Conservation (phyloP, 2,888 invertebrate species). For the Cheilosia urbana region DNA sequence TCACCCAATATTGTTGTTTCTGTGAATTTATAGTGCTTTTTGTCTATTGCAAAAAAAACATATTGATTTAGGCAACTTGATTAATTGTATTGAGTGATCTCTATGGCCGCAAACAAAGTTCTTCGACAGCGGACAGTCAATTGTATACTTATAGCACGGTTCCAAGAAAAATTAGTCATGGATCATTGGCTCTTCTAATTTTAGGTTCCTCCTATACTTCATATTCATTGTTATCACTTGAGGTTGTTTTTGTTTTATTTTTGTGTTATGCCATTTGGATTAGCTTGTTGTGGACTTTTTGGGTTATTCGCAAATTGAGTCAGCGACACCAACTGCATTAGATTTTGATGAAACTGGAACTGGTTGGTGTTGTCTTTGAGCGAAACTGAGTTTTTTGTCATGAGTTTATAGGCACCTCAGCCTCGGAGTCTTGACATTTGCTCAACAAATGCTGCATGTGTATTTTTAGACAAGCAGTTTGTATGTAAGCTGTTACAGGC, state of each 20-base stretch:
- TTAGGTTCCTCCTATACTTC: background rate
- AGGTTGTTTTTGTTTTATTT: background rate
- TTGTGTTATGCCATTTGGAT: background rate
- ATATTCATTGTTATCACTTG: slow-evolving; percentile 5
- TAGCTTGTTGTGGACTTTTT: no score
- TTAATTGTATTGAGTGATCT: slow-evolving; percentile 31
- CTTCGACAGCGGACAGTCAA: no score
- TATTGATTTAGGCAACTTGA: slow-evolving; percentile 33
- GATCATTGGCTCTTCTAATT: slow-evolving; percentile 8
- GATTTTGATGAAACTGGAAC: no score
- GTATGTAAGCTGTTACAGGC: no score
- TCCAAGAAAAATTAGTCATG: slow-evolving; percentile 27
- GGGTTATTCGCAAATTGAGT: background rate
- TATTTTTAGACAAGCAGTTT: no score
- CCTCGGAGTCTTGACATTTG: no score
- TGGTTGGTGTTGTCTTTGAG: no score
- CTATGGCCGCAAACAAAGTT: background rate
- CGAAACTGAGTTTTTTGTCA: no score
- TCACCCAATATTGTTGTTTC: slow-evolving; percentile 5
- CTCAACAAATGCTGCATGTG: no score
- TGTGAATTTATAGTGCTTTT: slow-evolving; percentile 16
- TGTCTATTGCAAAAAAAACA: background rate
- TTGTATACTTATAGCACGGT: no score
- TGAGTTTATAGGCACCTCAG: no score
- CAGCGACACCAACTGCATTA: no score